These are phyloP conservation scores for Aphaenogaster rudis DNA, from an alignment of 1,140 invertebrate genomes.

Conservation along the genomic window DNA sequence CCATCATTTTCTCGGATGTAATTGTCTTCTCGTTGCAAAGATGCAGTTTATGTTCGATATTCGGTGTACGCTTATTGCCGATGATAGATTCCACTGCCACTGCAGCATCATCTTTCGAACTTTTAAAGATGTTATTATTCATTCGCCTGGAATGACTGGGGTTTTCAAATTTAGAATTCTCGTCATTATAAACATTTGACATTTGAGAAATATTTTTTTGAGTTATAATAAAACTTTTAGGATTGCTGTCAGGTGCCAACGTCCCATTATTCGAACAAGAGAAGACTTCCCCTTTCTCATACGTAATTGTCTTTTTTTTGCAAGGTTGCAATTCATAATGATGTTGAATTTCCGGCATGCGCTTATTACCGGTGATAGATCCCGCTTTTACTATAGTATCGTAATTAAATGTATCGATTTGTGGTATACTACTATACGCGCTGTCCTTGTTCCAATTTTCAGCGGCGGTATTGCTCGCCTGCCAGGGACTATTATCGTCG, in stretches of 20 bases:
- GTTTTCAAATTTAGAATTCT: not conserved
- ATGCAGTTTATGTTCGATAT: not conserved
- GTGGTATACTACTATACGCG: slow-evolving; percentile 25
- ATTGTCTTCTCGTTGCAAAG: not conserved
- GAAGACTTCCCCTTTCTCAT: not conserved
- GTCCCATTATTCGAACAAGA: not conserved
- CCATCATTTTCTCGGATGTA: not conserved
- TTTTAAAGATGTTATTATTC: not conserved
- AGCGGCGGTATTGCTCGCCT: no score
- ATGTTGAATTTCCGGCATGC: not conserved
- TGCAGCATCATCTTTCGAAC: not conserved
- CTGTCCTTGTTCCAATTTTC: not conserved
- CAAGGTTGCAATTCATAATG: not conserved
- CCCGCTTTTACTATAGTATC: not conserved
- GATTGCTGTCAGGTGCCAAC: not conserved
- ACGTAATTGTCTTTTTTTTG: not conserved
- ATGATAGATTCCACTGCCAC: no score
- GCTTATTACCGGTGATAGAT: not conserved
- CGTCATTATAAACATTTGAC: not conserved
- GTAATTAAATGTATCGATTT: not conserved
- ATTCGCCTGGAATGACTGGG: no score
- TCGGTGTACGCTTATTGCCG: not conserved
- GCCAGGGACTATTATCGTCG: not conserved
- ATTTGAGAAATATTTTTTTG: not conserved
- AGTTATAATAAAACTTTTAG: not conserved